Evolutionary conservation across 1,140 invertebrate genomes (phyloP).

Genomic region (Ceratosolen fusciceps): DNA sequence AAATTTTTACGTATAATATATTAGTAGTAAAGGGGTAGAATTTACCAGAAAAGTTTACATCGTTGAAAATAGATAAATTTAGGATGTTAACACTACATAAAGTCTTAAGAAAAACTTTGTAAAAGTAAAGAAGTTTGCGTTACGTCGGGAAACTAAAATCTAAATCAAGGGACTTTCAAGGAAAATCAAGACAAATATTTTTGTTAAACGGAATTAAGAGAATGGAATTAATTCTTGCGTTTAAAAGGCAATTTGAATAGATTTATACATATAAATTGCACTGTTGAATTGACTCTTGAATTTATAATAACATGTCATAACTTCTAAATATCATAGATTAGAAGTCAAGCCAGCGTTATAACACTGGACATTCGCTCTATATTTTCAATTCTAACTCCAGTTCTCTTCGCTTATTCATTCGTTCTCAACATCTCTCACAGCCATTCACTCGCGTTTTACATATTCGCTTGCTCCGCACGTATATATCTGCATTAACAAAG

Average conservation of each 20-base stretch:
- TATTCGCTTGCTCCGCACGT: conserved; percentile 3
- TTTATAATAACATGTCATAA: conserved; percentile 19
- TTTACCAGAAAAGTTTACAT: no score
- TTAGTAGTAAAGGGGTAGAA: no score
- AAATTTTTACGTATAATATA: no score
- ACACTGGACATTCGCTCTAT: conserved; percentile 23
- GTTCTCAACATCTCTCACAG: not conserved
- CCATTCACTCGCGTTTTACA: conserved; percentile 2
- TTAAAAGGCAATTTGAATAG: not conserved
- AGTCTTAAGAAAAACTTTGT: no score
- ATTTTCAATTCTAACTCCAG: conserved; percentile 4
- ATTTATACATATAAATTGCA: not conserved
- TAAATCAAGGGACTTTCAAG: no score
- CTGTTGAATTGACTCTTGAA: not conserved
- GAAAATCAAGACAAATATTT: no score
- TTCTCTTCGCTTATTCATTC: conserved; percentile 11
- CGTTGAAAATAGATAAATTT: no score
- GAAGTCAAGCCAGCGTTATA: conserved; percentile 1
- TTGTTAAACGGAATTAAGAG: no score
- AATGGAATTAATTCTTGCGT: no score
- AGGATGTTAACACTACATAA: no score
- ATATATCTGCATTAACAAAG: conserved; percentile 25
- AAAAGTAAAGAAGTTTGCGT: no score
- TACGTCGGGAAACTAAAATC: no score
- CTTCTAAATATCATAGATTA: conserved; percentile 34